A percentile compares a stretch with the other conserved stretches of the same genome.
phyloP scores from a whole-genome alignment of 2,888 invertebrate genomes.

The Nineta flava region DNA sequence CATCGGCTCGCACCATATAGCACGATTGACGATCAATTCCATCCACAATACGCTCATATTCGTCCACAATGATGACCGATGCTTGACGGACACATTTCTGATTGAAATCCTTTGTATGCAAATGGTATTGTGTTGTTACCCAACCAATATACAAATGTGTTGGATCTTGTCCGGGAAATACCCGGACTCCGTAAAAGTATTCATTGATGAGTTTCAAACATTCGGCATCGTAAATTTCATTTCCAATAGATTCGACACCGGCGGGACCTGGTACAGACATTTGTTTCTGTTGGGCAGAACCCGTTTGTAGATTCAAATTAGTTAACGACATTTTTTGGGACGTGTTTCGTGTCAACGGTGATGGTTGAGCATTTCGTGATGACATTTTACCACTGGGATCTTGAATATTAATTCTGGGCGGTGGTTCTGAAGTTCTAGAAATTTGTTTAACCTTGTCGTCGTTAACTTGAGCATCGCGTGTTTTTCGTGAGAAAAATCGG shows the following conservation, averaged over 20 bases:
- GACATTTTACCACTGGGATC: constrained; percentile 6
- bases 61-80: constrained; percentile 65
- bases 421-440: constrained; percentile 52
- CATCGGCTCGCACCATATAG: constrained; percentile 95
- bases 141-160: constrained; percentile 94
- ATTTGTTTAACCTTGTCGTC: constrained; percentile 50
- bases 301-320: constrained; percentile 40
- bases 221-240: constrained; percentile 75
- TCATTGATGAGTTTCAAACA: constrained; percentile 89
- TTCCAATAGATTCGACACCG: constrained; percentile 63
- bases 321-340: constrained; percentile 23
- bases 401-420: constrained; percentile 28
- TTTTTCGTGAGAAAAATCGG: constrained; percentile 68
- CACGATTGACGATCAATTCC: constrained; percentile 91
- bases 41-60: constrained; percentile 60
- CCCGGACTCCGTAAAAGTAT: constrained; percentile 81
- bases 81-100: constrained; percentile 70
- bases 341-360: constrained; percentile 11
- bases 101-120: constrained; percentile 81
- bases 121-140: constrained; percentile 96
- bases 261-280: constrained; percentile 56
- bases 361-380: neutral
- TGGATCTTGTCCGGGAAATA: constrained; percentile 91
- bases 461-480: constrained; percentile 43
- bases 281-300: constrained; percentile 40